phyloP scores from a whole-genome alignment of 2,797 vertebrate genomes.

The Siniperca undulata region DNA sequence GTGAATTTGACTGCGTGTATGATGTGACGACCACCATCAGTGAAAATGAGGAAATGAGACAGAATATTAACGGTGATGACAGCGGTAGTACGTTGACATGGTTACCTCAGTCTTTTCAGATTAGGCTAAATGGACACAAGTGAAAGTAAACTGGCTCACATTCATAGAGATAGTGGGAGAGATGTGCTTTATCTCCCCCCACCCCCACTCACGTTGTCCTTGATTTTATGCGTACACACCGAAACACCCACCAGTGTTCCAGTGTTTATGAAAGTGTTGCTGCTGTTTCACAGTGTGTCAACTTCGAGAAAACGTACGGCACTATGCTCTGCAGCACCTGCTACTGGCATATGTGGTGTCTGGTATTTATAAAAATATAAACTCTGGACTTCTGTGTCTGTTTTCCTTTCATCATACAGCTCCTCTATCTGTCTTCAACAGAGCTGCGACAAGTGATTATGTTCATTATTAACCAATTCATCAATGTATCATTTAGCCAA shows the following conservation, averaged over 20 bases:
- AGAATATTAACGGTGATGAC: constrained; percentile 14
- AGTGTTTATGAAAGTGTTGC: constrained; percentile 43
- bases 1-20: constrained; percentile 11
- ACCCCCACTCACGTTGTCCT: constrained; percentile 18
- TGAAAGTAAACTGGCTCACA: constrained; percentile 15
- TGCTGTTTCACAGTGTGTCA: constrained; percentile 29
- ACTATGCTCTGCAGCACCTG: constrained; percentile 38
- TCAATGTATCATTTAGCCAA: background rate
- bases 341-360: constrained; percentile 31
- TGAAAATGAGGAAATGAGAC: constrained; percentile 25
- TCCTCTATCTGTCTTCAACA: constrained; percentile 6
- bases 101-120: constrained; percentile 47
- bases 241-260: constrained; percentile 39
- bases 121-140: constrained; percentile 27
- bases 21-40: constrained; percentile 5
- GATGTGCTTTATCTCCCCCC: background rate
- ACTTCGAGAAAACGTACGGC: constrained; percentile 21
- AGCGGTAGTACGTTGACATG: constrained; percentile 48
- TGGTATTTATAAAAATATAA: constrained; percentile 18
- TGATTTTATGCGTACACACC: constrained; percentile 33
- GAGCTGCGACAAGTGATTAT: constrained; percentile 8
- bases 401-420: constrained; percentile 13
- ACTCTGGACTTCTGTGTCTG: constrained; percentile 20
- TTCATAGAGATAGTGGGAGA: constrained; percentile 16
- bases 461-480: background rate